Percentiles rank a stretch among this genome's conserved stretches.
These are phyloP conservation scores for Agapornis roseicollis DNA, from an alignment of 2,113 vertebrate genomes.

Conservation along the genomic window DNA sequence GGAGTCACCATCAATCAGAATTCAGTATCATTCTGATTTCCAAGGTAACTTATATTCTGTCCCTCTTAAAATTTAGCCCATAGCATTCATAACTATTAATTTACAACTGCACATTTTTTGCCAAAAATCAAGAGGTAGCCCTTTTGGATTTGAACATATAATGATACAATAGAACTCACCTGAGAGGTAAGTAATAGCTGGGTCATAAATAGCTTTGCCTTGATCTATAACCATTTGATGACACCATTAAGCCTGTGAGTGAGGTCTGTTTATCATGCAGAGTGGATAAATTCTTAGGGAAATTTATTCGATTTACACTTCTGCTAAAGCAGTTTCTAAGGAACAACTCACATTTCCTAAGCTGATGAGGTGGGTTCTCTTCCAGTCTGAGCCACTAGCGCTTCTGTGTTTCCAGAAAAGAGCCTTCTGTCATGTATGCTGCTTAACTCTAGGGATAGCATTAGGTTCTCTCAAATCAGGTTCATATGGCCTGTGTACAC, in stretches of 20 bases:
- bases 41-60: background rate
- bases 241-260: background rate
- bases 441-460: background rate
- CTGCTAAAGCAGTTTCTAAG: background rate
- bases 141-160: background rate
- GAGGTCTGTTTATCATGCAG: background rate
- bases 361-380: background rate
- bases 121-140: background rate
- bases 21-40: background rate
- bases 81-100: background rate
- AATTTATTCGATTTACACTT: background rate
- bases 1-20: background rate
- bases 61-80: background rate
- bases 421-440: background rate
- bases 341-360: background rate
- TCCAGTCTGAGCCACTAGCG: background rate
- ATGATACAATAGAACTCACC: background rate
- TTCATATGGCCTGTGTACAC: background rate
- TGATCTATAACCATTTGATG: background rate
- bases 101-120: background rate
- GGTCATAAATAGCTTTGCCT: background rate
- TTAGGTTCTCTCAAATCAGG: background rate
- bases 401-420: background rate
- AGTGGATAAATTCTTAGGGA: conserved; percentile 2
- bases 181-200: background rate